phyloP scores from a whole-genome alignment of 64 coral and sea anemone genomes.

The Pocillopora verrucosa region DNA sequence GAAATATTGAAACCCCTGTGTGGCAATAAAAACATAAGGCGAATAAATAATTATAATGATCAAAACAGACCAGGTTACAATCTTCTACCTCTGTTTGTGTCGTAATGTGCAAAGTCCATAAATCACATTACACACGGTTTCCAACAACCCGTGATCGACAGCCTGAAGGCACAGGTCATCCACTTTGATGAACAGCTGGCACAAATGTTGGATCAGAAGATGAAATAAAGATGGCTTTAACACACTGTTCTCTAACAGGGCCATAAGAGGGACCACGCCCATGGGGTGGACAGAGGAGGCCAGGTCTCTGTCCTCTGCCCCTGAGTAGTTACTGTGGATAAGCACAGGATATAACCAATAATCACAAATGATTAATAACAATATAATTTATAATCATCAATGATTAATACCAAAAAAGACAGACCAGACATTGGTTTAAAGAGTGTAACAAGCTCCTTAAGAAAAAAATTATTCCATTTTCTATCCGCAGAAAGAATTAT shows the following conservation, averaged over 20 bases:
- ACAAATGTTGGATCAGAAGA: slow-evolving; percentile 76
- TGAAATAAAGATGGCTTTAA: slow-evolving; percentile 63
- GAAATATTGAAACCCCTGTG: no score
- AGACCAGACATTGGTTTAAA: no score
- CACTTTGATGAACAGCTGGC: slow-evolving; percentile 80
- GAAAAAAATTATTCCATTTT: no score
- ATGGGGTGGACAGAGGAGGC: slow-evolving; percentile 41
- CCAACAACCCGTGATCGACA: slow-evolving; percentile 80
- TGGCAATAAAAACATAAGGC: no score
- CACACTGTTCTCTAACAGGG: slow-evolving; percentile 83
- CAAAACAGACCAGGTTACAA: neutral
- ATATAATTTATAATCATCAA: no score
- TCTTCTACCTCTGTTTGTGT: slow-evolving; percentile 65
- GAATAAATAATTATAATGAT: neutral
- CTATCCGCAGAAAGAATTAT: no score
- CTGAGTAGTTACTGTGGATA: slow-evolving; percentile 57
- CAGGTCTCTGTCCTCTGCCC: slow-evolving; percentile 25
- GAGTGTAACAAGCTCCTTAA: no score
- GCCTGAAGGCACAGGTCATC: slow-evolving; percentile 87
- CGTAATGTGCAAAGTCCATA: slow-evolving; percentile 56
- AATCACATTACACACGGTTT: slow-evolving; percentile 84
- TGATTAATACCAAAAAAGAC: no score
- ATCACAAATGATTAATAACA: no score
- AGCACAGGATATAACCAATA: neutral
- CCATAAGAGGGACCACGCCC: slow-evolving; percentile 74